Evolutionary conservation across 2,797 vertebrate species (phyloP).

Genomic region (Staurois parvus): DNA sequence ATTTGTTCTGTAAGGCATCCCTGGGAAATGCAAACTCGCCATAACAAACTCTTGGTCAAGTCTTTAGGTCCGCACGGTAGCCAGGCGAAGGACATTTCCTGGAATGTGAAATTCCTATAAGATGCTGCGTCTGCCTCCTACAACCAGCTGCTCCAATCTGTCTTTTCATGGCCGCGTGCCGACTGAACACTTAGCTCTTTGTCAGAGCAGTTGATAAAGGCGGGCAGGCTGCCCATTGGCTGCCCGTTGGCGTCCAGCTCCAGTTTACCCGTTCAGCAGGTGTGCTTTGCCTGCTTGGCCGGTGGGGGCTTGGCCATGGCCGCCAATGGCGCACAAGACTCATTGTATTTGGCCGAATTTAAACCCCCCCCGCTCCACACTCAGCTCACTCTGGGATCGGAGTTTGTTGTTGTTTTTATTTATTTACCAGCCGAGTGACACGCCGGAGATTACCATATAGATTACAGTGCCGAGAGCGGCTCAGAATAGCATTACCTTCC

Average conservation of each 20-base stretch:
- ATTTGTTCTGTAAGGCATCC: too few species aligned
- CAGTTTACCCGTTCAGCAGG: constrained; percentile 23
- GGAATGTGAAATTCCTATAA: not conserved
- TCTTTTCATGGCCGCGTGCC: not conserved
- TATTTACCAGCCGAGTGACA: not conserved
- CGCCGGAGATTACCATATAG: constrained; percentile 54
- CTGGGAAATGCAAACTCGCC: too few species aligned
- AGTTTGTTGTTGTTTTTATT: constrained; percentile 14
- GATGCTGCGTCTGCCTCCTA: not conserved
- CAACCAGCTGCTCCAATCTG: not conserved
- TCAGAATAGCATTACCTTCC: not conserved
- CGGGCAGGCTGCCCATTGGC: constrained; percentile 2
- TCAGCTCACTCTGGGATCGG: not conserved
- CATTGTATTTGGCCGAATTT: not conserved
- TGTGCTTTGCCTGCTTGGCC: not conserved
- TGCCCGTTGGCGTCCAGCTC: not conserved
- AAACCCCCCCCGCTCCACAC: not conserved
- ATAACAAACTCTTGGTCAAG: too few species aligned
- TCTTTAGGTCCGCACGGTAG: too few species aligned
- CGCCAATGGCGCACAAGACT: not conserved
- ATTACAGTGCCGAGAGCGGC: constrained; percentile 27
- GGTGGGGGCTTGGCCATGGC: not conserved
- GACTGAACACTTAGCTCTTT: constrained; percentile 7
- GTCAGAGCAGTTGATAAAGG: not conserved
- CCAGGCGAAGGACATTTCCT: too few species aligned